phyloP scores from a whole-genome alignment of 2,113 vertebrate genomes.

The Apeltes quadracus region DNA sequence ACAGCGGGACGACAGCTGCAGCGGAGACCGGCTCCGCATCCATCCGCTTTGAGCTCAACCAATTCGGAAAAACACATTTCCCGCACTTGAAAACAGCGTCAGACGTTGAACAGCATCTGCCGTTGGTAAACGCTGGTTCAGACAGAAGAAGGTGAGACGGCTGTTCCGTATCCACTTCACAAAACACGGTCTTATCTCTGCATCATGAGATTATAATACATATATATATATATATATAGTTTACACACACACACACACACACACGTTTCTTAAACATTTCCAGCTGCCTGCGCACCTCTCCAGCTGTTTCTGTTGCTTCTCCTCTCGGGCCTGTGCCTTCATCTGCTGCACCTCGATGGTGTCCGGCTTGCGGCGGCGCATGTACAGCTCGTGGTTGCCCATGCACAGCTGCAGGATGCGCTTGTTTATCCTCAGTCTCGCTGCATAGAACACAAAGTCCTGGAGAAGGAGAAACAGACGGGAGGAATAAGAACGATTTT shows the following conservation, averaged over 20 bases:
- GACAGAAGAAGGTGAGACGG: not conserved
- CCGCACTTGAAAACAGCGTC: conserved; percentile 17
- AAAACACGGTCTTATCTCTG: not conserved
- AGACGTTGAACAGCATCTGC: not conserved
- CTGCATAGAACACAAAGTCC: conserved; percentile 96
- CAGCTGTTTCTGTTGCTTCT: conserved; percentile 90
- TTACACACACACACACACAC: not conserved
- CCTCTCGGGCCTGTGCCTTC: conserved; percentile 95
- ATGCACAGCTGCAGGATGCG: conserved; percentile 97
- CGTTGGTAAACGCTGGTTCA: not conserved
- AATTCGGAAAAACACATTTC: conserved; percentile 40
- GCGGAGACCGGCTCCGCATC: conserved; percentile 35
- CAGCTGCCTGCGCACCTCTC: conserved; percentile 82
- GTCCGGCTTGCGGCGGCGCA: conserved; percentile 94
- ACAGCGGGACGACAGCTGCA: conserved; percentile 49
- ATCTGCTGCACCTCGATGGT: conserved; percentile 98
- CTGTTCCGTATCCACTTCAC: not conserved
- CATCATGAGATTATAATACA: not conserved
- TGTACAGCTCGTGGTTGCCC: conserved; percentile 97
- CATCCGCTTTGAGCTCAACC: conserved; percentile 39
- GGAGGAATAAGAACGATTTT: not conserved
- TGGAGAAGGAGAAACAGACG: conserved; percentile 45
- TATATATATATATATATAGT: no score
- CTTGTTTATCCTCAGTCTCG: conserved; percentile 95
- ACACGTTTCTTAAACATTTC: not conserved